A percentile compares a stretch with the other conserved stretches of the same genome.
phyloP scores from a whole-genome alignment of 2,888 invertebrate genomes.

The Mayetiola destructor region DNA sequence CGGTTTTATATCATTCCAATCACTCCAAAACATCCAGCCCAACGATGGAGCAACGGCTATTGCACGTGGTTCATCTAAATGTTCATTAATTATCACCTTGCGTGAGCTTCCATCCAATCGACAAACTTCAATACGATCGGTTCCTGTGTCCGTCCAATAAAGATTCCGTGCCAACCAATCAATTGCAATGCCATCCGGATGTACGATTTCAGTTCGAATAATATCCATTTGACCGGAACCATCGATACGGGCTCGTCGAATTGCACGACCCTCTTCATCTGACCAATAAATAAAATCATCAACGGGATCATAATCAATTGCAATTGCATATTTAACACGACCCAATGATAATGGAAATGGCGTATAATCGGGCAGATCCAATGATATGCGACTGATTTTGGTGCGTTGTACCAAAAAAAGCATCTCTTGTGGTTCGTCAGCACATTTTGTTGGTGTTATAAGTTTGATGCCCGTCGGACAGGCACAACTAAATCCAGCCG shows the following conservation, averaged over 20 bases:
- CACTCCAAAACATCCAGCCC: constrained; percentile 90
- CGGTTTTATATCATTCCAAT: constrained; percentile 74
- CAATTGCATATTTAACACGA: constrained; percentile 63
- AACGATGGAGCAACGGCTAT: constrained; percentile 77
- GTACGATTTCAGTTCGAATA: constrained; percentile 55
- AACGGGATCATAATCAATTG: constrained; percentile 77
- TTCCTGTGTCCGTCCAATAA: constrained; percentile 83
- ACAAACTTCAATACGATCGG: constrained; percentile 81
- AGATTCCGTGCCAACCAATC: constrained; percentile 78
- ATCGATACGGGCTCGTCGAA: constrained; percentile 66
- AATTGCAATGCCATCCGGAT: constrained; percentile 77
- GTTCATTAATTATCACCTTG: constrained; percentile 62
- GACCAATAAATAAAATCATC: constrained; percentile 79
- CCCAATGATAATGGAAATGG: constrained; percentile 53
- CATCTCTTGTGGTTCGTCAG: constrained; percentile 61
- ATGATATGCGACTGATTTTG: constrained; percentile 66
- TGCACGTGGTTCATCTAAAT: constrained; percentile 76
- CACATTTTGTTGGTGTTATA: constrained; percentile 41
- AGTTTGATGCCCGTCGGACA: constrained; percentile 71
- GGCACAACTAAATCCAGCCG: constrained; percentile 46
- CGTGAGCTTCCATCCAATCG: constrained; percentile 62
- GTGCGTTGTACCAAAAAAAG: constrained; percentile 68
- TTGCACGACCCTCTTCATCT: constrained; percentile 65
- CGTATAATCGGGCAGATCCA: constrained; percentile 79
- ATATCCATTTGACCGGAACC: constrained; percentile 62